Base-by-base conservation (phyloP, 2,888 invertebrate genomes). In the Tuberolachnus salignus region DNA sequence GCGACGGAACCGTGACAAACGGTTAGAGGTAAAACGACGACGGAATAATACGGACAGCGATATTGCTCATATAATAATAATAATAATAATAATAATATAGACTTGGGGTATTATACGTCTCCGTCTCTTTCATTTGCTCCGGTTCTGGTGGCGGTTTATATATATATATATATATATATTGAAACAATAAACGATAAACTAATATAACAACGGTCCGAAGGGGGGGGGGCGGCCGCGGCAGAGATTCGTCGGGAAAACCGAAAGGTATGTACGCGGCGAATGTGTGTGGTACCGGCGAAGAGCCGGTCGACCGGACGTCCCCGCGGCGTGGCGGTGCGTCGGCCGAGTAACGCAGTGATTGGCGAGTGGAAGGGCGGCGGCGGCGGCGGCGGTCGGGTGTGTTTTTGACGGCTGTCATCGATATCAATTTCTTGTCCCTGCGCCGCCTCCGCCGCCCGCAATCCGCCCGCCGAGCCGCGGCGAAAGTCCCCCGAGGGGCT, bases 371-470 rank as follows among this genome's bases (percentile, higher is more conserved):
- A n/a, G n/a, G 16, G 14, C 14, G 44, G 8, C 1, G 11, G 74
- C 11, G 19, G 26, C 14, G 23, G 8, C 10, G 66, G 46, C 44
- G 19, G 57, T 23, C 51, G 55, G 67, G 69, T 21, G 69, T 78
- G 78, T 78, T 78, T 69, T 69, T 69, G 78, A 78, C 78, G 78
- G 78, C 78, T 69, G 78, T 78, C 78, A 51, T 78, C 78, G 78
- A 78, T 78, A 78, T 78, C 78, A 78, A 78, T 78, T 69, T 78
- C 78, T 78, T 61, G 78, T 78, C 57, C 55, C 72, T 61, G 6
- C 63, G 26, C 23, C 69, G 55, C 70, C 11, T 10, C 26, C 13
- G 19, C n/a, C n/a, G n/a, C n/a, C n/a, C n/a, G n/a, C n/a, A n/a
- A n/a, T n/a, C n/a, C n/a, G n/a, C n/a, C n/a, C n/a, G n/a, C n/a